Percentiles rank a stretch among this genome's conserved stretches.
phyloP scores from a whole-genome alignment of 2,888 invertebrate genomes.

The Tanypteryx hageni region DNA sequence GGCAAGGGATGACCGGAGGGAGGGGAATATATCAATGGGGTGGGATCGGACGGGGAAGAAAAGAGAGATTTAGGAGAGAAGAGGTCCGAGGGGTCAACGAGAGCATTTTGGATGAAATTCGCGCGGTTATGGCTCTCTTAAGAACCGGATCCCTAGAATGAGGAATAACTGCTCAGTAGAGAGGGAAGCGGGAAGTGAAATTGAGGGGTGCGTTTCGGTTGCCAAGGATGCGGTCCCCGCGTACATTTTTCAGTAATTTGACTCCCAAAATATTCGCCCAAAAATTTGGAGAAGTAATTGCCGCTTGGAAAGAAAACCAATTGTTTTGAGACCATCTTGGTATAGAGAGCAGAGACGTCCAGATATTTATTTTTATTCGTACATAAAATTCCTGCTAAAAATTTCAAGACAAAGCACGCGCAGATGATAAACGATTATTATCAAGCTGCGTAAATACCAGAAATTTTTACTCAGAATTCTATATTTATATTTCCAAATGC shows the following conservation, averaged over 20 bases:
- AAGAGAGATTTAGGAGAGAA: constrained; percentile 38
- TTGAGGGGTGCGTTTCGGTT: background rate
- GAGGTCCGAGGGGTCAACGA: constrained; percentile 31
- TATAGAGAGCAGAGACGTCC: too few species aligned
- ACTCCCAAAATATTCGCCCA: background rate
- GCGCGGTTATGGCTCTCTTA: constrained; percentile 1
- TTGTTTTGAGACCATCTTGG: too few species aligned
- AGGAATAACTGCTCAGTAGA: background rate
- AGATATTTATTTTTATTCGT: too few species aligned
- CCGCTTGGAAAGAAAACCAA: too few species aligned
- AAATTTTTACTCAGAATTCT: too few species aligned
- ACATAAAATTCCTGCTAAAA: too few species aligned
- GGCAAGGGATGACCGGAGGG: background rate
- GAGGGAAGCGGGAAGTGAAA: background rate
- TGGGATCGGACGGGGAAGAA: background rate
- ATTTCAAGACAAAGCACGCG: too few species aligned
- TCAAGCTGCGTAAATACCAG: too few species aligned
- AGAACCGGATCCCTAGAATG: background rate
- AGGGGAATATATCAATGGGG: background rate
- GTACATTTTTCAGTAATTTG: background rate
- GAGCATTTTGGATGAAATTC: constrained; percentile 31
- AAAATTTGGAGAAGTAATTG: too few species aligned
- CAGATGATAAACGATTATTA: too few species aligned
- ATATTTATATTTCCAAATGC: too few species aligned
- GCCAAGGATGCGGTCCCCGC: background rate